These are phyloP conservation scores for Clepsis dumicolana DNA, from an alignment of 2,888 invertebrate species.

Conservation along the genomic window DNA sequence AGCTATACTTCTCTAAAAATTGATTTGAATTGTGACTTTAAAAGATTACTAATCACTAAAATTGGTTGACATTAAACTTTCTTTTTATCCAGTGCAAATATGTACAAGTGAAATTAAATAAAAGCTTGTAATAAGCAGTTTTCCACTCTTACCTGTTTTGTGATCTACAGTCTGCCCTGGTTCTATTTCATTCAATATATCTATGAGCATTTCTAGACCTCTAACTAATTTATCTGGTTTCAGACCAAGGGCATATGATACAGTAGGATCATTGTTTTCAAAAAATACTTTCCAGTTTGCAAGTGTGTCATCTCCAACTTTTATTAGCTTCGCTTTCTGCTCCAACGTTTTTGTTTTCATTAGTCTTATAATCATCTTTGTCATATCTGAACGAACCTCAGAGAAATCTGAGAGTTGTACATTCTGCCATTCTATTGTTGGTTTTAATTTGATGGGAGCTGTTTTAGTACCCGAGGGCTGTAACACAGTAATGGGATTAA, in stretches of 20 bases:
- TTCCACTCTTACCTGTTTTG: slow-evolving; percentile 66
- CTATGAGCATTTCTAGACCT: slow-evolving; percentile 65
- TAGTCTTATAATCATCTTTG: slow-evolving; percentile 63
- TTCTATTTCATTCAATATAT: slow-evolving; percentile 59
- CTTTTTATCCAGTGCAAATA: not conserved
- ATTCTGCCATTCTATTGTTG: slow-evolving; percentile 89
- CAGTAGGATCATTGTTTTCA: slow-evolving; percentile 63
- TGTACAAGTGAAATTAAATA: not conserved
- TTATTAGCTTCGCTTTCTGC: slow-evolving; percentile 53
- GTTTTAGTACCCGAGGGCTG: slow-evolving; percentile 60
- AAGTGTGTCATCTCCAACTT: slow-evolving; percentile 53
- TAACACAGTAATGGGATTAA: slow-evolving; percentile 43
- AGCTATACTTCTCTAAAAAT: too few relatives aligned
- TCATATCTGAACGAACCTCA: slow-evolving; percentile 81
- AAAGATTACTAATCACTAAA: too few relatives aligned
- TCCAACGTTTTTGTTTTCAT: slow-evolving; percentile 59
- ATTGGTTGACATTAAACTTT: too few relatives aligned
- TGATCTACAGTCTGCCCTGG: slow-evolving; percentile 69
- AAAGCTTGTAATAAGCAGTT: slow-evolving; percentile 24
- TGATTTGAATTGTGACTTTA: too few relatives aligned
- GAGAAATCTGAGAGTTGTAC: slow-evolving; percentile 89
- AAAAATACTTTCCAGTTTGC: slow-evolving; percentile 67
- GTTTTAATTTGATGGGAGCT: slow-evolving; percentile 69
- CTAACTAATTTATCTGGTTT: slow-evolving; percentile 59
- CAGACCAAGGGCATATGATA: slow-evolving; percentile 70